These are phyloP conservation scores for Ridgeia piscesae DNA, from an alignment of 1,140 invertebrate genomes.

Conservation along the genomic window DNA sequence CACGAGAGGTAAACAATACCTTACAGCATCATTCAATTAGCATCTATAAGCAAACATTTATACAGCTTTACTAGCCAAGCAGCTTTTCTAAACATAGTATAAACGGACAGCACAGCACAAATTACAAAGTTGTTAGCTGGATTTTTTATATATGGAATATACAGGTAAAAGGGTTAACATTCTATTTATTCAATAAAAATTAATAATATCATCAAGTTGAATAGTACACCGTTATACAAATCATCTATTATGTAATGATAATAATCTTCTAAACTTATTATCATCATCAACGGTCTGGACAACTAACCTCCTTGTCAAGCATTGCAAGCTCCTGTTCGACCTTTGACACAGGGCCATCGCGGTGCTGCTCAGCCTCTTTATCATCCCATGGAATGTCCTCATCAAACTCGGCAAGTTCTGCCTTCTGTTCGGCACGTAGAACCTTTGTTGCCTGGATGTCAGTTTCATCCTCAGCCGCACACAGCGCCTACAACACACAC, in stretches of 20 bases:
- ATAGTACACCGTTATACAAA: too few relatives aligned
- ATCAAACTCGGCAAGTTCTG: constrained; percentile 94
- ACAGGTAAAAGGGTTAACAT: background rate
- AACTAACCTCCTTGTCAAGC: constrained; percentile 76
- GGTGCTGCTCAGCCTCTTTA: constrained; percentile 65
- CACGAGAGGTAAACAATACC: background rate
- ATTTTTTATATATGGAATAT: background rate
- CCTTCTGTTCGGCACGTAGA: constrained; percentile 88
- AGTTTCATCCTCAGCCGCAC: constrained; percentile 90
- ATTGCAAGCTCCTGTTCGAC: constrained; percentile 81
- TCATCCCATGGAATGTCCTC: constrained; percentile 84
- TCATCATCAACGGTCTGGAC: background rate
- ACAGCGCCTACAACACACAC: constrained; percentile 70
- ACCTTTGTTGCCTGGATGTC: constrained; percentile 88
- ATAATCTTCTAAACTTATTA: too few relatives aligned
- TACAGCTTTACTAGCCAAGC: background rate
- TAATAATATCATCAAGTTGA: background rate
- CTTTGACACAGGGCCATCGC: constrained; percentile 61
- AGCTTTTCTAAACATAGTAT: too few relatives aligned
- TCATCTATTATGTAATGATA: too few relatives aligned
- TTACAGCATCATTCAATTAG: background rate
- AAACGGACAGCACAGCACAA: background rate
- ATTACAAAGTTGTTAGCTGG: background rate
- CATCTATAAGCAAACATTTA: background rate
- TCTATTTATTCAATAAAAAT: background rate